Conservation (phyloP, 2,888 invertebrate genomes). For the Emmelina monodactyla region DNA sequence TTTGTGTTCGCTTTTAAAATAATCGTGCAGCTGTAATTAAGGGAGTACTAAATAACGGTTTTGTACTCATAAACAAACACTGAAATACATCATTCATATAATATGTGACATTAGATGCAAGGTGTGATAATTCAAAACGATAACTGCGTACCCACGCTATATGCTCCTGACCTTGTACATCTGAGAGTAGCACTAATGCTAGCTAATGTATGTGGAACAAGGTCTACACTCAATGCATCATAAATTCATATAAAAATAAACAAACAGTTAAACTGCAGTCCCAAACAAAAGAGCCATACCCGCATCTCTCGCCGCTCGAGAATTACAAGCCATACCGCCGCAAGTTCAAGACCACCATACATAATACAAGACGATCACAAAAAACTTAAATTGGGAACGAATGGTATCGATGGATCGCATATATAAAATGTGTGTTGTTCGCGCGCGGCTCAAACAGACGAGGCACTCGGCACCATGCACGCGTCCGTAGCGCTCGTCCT, state of each 20-base stretch:
- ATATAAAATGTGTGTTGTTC: constrained; percentile 54
- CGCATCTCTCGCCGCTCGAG: too few species aligned
- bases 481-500: constrained; percentile 47
- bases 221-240: constrained; percentile 31
- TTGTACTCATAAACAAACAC: too few species aligned
- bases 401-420: constrained; percentile 53
- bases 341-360: constrained; percentile 50
- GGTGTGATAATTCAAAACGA: constrained; percentile 21
- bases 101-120: constrained; percentile 19
- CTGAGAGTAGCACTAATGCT: constrained; percentile 34
- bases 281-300: too few species aligned
- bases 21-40: too few species aligned
- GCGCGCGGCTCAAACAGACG: constrained; percentile 58
- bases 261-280: too few species aligned
- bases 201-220: constrained; percentile 56
- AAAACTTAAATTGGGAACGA: constrained; percentile 58
- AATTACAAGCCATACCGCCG: not conserved
- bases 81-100: too few species aligned
- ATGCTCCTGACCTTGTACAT: constrained; percentile 41
- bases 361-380: constrained; percentile 28
- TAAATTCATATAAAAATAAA: too few species aligned
- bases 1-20: too few species aligned
- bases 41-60: too few species aligned
- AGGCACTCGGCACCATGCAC: constrained; percentile 55
- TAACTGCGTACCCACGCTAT: constrained; percentile 17